Base-by-base conservation (phyloP, 2,888 invertebrate genomes). In the Osmoderma eremita region DNA sequence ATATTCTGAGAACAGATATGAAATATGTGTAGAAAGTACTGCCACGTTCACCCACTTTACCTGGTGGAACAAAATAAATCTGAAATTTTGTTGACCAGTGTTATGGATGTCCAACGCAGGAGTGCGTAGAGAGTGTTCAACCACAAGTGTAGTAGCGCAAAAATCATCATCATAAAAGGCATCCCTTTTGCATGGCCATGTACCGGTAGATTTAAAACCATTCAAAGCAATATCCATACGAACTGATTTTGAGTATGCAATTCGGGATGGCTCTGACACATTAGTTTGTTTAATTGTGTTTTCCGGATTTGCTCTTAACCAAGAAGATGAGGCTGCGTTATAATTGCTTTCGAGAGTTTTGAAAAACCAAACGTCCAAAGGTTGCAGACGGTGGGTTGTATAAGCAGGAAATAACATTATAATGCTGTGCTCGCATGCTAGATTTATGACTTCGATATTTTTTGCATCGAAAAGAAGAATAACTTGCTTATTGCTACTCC, bases 321-420 rank as follows among this genome's bases (percentile, higher is more conserved):
- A 75, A 30, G 66, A 71, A 61, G 70, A 67, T 48, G 65, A 58
- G 20, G 64, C 67, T 51, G 70, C 65, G 22, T 53, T 68, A 58
- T 71, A 73, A 53, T 69, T 70, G 5, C 51, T 69, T 56, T 69
- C 70, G 18, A 75, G 51, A 1, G 73, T 70, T 67, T 71, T 71
- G 58, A 74, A 76, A 68, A 76, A 76, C n/a, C 71, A 68, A 22
- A 70, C 69, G 66, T 76, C 74, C 24, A 75, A 67, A 38, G 73
- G 73, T 53, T 77, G 76, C 3, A 75, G 65, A 39, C 71, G 42
- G 42, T 73, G 74, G n/a, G 72, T 74, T 3, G 71, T 75, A 62
- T 75, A 74, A 6, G 64, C 67, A n/a, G 75, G 72, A 17, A 74
- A 58, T n/a, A n/a, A n/a, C n/a, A n/a, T n/a, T n/a, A n/a, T n/a